Evolutionary conservation across 2,888 invertebrate genomes (phyloP).

Genomic region (Protonemura montana): DNA sequence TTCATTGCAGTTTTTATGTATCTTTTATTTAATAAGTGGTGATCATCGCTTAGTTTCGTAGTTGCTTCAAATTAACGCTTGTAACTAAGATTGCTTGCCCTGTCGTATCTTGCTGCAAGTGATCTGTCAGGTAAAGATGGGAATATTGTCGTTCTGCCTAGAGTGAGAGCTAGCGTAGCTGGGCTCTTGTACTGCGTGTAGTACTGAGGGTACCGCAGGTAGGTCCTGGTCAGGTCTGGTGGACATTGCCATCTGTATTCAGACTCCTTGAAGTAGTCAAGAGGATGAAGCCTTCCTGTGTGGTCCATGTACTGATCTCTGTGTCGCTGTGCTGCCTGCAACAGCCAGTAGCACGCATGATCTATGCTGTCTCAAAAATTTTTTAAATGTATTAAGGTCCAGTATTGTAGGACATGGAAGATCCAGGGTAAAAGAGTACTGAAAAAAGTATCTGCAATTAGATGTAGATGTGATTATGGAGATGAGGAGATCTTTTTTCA

Average conservation of each 20-base stretch:
- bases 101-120: slow-evolving; percentile 65
- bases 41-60: neutral
- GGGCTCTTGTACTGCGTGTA: slow-evolving; percentile 69
- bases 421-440: no score
- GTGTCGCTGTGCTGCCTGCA: slow-evolving; percentile 66
- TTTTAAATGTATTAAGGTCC: no score
- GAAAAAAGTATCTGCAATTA: no score
- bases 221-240: slow-evolving; percentile 61
- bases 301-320: slow-evolving; percentile 70
- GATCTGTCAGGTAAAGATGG: slow-evolving; percentile 67
- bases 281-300: slow-evolving; percentile 65
- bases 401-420: no score
- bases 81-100: slow-evolving; percentile 65
- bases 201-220: slow-evolving; percentile 65
- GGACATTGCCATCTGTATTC: slow-evolving; percentile 66
- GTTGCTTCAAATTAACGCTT: slow-evolving; percentile 56
- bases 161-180: slow-evolving; percentile 62
- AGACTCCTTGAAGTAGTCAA: slow-evolving; percentile 65
- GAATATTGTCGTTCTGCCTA: slow-evolving; percentile 62
- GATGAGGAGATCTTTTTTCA: no score
- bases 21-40: neutral
- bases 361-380: no score
- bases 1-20: neutral
- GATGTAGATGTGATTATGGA: no score
- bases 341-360: slow-evolving; percentile 23